Conservation (phyloP, 2,113 vertebrate species). For the Urocitellus parryii region DNA sequence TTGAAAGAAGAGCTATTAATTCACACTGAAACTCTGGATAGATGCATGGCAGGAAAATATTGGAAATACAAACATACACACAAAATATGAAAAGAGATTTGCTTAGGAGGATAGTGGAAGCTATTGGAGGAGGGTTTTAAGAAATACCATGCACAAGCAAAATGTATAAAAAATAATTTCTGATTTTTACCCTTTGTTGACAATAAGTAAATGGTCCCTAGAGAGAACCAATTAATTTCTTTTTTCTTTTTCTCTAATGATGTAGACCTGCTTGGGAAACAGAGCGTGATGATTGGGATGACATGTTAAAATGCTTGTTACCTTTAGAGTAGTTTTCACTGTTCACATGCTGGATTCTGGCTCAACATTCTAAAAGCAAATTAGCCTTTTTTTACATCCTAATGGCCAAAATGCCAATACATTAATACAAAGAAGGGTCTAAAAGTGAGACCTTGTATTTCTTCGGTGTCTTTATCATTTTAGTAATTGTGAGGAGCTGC, state of each 20-base stretch:
- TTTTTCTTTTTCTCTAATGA: constrained; percentile 47
- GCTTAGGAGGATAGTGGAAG: not conserved
- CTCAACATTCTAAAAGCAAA: not conserved
- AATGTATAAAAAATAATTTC: constrained; percentile 35
- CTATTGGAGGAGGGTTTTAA: not conserved
- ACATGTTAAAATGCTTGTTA: not conserved
- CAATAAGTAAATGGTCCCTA: constrained; percentile 32
- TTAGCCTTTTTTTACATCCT: not conserved
- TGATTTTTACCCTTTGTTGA: constrained; percentile 38
- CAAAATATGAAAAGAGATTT: not conserved
- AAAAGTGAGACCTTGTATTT: not conserved
- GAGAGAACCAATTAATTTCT: constrained; percentile 3
- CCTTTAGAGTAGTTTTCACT: not conserved
- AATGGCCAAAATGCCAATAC: not conserved
- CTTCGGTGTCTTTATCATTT: not conserved
- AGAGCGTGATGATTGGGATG: not conserved
- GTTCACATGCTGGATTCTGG: not conserved
- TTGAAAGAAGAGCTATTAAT: constrained; percentile 35
- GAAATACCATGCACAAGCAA: not conserved
- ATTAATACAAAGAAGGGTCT: not conserved
- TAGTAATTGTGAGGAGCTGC: not conserved
- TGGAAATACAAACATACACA: constrained; percentile 28
- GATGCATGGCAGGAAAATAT: not conserved
- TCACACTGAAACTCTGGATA: constrained; percentile 15
- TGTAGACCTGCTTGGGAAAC: constrained; percentile 38